Evolutionary conservation across 2,113 vertebrate species (phyloP), one percentile per base, ranked within the genome.

Genomic region (Callopanchax toddi): DNA sequence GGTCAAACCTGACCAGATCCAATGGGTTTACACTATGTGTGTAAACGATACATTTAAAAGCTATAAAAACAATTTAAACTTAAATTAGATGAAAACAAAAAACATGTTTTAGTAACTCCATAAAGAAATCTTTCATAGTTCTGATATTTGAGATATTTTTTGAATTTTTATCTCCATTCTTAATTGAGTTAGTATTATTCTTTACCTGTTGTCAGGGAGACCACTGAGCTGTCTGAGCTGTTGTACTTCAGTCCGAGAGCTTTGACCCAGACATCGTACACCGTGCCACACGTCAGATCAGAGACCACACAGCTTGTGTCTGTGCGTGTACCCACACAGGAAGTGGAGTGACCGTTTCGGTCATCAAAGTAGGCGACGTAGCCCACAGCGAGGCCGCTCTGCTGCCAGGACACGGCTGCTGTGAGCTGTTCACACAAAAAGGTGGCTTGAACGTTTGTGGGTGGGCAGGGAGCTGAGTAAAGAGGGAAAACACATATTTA

Each of bases 391-490:
- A 73, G 61, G 20, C 56, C 3, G 9, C 86, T 90, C 67, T 67
- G 60, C 15, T 85, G 66, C 92, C 92, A 93, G 44, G 87, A 87
- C 15, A 91, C 60, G 0, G 67, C 62, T 0, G 71, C 65, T 26
- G 49, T 50, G 4, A 67, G 76, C 7, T 80, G 60, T 10, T 67
- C 46, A 34, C 91, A 92, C 0, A 25, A 61, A 12, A 86, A 2
- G 1, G 23, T 60, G 37, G 72, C 83, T 45, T 71, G 49, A 34
- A 91, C 57, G 1, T 81, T 74, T 32, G 79, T 55, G 2, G 91
- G 89, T 4, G 80, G 79, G 62, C 91, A 92, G 2, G 90, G 89
- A 5, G 86, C 91, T 92, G 78, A 51, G 55, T 21, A 23, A 71
- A 1, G 6, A 0, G 6, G 0, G 6, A 13, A 44, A 40, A 57